Evolutionary conservation across 2,888 invertebrate genomes (phyloP), one percentile per base, ranked within the genome.

Genomic region (Shargacucullia verbasci): DNA sequence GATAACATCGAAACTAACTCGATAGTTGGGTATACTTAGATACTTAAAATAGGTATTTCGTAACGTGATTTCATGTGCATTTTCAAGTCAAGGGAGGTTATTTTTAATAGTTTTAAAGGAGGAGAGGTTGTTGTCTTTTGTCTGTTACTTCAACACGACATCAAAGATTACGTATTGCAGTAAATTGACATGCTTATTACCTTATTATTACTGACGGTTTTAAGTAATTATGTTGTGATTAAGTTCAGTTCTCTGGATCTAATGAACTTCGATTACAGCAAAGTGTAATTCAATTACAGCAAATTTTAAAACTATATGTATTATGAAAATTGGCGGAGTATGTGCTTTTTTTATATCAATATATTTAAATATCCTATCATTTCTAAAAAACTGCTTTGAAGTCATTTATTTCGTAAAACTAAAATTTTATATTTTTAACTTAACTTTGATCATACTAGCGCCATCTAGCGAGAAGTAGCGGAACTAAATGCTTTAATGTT

Each of bases 401-500:
- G 7, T 29, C 5, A 1, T 6, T 29, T 29, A 29, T 29, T 29
- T 29, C 29, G 1, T 7, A 7, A 9, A 25, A 35, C n/a, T 0
- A 9, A 1, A 25, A 20, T 9, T 45, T 35, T 12, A n/a, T 15
- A n/a, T 15, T 43, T 41, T 50, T 13, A 29, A 12, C 34, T 35
- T 7, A 41, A 59, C 45, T 38, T n/a, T 39, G 43, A 10, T 25
- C 34, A 61, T 58, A 20, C 63, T 82, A 78, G 39, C 80, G 88
- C 82, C 88, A 86, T 85, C 89, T 86, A 56, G 72, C 60, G 79
- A 43, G 61, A 62, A 85, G 83, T 88, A 87, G 89, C 82, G 41
- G 60, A 70, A 84, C 77, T 64, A 58, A 59, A 40, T 6, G 6
- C 45, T 34, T 40, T 10, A 5, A 14, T 8, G 14, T 29, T 29